These are phyloP conservation scores for Montipora capricornis DNA, from an alignment of 64 coral and sea anemone genomes.

Conservation along the genomic window DNA sequence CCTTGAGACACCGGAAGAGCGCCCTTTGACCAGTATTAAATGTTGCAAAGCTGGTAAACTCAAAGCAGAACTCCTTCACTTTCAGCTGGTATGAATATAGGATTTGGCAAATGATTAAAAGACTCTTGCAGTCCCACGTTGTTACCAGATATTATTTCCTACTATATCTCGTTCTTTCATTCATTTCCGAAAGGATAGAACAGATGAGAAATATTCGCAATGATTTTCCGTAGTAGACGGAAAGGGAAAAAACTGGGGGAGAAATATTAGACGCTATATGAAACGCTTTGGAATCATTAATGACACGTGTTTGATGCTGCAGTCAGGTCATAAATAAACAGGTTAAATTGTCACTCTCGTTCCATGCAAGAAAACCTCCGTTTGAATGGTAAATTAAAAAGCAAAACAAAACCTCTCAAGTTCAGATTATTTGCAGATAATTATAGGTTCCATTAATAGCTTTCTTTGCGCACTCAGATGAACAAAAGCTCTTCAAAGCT, in stretches of 20 bases:
- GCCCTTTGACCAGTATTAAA: slow-evolving; percentile 37
- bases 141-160: not conserved
- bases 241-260: not conserved
- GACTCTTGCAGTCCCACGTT: not conserved
- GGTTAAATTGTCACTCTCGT: not conserved
- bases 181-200: not conserved
- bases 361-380: too few relatives aligned
- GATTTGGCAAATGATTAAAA: not conserved
- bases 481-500: slow-evolving; percentile 32
- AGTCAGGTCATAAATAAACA: too few relatives aligned
- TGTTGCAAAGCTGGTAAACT: slow-evolving; percentile 15
- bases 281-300: not conserved
- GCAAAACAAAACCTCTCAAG: not conserved
- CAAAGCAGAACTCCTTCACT: not conserved
- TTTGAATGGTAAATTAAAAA: not conserved
- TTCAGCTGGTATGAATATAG: slow-evolving; percentile 12
- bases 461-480: not conserved
- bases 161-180: not conserved
- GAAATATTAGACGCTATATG: not conserved
- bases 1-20: slow-evolving; percentile 26
- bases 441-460: slow-evolving; percentile 24
- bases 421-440: slow-evolving; percentile 23
- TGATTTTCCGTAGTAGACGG: not conserved
- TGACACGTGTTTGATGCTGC: not conserved
- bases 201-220: not conserved